These are phyloP conservation scores for Lasaia peninsularis DNA, from an alignment of 1,140 invertebrate species.

Conservation along the genomic window DNA sequence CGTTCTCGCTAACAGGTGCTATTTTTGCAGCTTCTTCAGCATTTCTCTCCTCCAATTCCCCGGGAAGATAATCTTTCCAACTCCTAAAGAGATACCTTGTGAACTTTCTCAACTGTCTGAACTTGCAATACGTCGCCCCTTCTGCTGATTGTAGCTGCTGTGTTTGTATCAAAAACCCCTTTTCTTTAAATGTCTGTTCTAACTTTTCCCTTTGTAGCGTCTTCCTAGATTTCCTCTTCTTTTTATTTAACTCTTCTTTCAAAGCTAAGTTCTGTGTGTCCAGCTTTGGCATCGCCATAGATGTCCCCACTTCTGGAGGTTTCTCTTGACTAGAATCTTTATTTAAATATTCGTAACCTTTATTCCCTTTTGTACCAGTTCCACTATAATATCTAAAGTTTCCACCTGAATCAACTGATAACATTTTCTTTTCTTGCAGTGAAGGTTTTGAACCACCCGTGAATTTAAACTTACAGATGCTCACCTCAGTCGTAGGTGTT, in stretches of 20 bases:
- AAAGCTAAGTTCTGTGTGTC: slow-evolving; percentile 28
- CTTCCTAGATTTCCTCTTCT: slow-evolving; percentile 87
- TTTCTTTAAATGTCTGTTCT: slow-evolving; percentile 94
- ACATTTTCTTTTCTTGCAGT: slow-evolving; percentile 93
- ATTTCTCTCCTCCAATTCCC: slow-evolving; percentile 78
- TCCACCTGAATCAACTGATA: slow-evolving; percentile 90
- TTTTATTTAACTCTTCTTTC: slow-evolving; percentile 73
- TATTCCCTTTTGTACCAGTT: slow-evolving; percentile 85
- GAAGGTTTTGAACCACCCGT: slow-evolving; percentile 91
- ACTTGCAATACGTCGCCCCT: slow-evolving; percentile 95
- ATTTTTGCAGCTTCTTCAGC: slow-evolving; percentile 15
- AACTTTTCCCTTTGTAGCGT: slow-evolving; percentile 91
- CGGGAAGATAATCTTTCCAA: slow-evolving; percentile 95
- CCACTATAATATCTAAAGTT: slow-evolving; percentile 92
- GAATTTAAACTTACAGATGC: slow-evolving; percentile 96
- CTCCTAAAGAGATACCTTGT: slow-evolving; percentile 93
- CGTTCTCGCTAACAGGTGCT: slow-evolving; percentile 8
- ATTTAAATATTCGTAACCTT: slow-evolving; percentile 87
- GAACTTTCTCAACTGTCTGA: slow-evolving; percentile 92
- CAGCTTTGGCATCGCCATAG: slow-evolving; percentile 56
- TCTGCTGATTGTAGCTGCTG: slow-evolving; percentile 94
- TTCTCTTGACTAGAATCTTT: slow-evolving; percentile 81
- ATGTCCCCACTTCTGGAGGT: slow-evolving; percentile 24
- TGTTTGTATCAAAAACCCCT: slow-evolving; percentile 94
- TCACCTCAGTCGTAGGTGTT: slow-evolving; percentile 88